Evolutionary conservation across 1,140 invertebrate species (phyloP), one percentile per base, ranked within the genome.

Genomic region (Nymphalis io): DNA sequence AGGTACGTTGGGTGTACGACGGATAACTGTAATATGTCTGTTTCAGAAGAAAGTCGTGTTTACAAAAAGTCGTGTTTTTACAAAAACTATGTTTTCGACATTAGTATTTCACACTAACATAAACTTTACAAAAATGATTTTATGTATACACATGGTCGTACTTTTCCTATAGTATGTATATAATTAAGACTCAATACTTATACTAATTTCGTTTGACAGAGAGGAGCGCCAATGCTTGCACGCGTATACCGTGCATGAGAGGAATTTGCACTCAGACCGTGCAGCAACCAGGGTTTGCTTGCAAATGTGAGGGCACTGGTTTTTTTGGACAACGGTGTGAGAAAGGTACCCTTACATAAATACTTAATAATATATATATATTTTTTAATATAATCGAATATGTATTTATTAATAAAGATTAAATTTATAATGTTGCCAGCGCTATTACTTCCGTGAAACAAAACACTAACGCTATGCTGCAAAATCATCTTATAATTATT

Each of bases 221-320:
- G 69, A 90, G 93, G 73, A 92, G 90, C 68, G 90, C 87, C 8
- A 95, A 96, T 78, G 92, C 93, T 23, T 96, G 95, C 74, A 89
- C 82, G 62, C 84, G 87, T 59, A 92, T 92, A 57, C 95, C 94
- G 10, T 96, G 95, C 77, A 40, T 93, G 59, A 92, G 95, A 27
- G 95, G 95, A 1, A 93, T 92, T 0, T 96, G 95, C 79, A 94
- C 94, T 51, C 95, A 96, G 89, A 94, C 95, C 23, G 93, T 93
- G 1, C 93, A 93, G 66, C 91, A 93, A 12, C 95, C 94, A 6
- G 94, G 94, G 39, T 96, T 93, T 80, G 93, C 94, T 83, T 96
- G 95, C 82, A 90, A 93, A 73, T 96, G 95, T 82, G 94, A 95
- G 80, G 95, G 95, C 63, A 96, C 95, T 48, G 95, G 95, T 57